Percentiles rank a stretch among this genome's conserved stretches.
These are phyloP conservation scores for Phorcus lineatus DNA, from an alignment of 2,888 invertebrate species.

Conservation along the genomic window DNA sequence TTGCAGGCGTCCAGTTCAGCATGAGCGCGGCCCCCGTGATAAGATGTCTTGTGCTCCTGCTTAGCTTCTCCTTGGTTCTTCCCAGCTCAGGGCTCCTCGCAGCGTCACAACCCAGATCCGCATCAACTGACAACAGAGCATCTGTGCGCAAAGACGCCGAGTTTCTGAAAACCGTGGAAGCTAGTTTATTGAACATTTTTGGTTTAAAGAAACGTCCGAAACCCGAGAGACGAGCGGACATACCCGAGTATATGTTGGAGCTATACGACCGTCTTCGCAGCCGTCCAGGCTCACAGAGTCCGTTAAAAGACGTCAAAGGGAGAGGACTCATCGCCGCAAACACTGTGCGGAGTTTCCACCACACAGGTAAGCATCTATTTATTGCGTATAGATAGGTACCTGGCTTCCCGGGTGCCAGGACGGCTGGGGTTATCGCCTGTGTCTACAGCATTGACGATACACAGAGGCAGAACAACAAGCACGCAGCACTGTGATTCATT, in stretches of 20 bases:
- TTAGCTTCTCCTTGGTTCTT: constrained; percentile 49
- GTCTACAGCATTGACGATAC: too few relatives aligned
- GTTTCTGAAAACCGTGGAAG: constrained; percentile 78
- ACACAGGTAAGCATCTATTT: constrained; percentile 56
- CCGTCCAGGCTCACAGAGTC: constrained; percentile 79
- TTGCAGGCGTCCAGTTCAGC: constrained; percentile 65
- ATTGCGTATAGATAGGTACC: too few relatives aligned
- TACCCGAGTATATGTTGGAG: constrained; percentile 88
- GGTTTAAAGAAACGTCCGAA: constrained; percentile 80
- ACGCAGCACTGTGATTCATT: too few relatives aligned
- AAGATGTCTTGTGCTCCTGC: constrained; percentile 56
- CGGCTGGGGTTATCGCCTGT: too few relatives aligned
- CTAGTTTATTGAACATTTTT: constrained; percentile 81
- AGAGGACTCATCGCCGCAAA: constrained; percentile 60
- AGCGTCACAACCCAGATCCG: constrained; percentile 25
- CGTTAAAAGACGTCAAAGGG: constrained; percentile 53
- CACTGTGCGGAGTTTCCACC: constrained; percentile 70
- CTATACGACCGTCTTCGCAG: constrained; percentile 84
- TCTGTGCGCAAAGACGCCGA: constrained; percentile 43
- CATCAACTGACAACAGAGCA: constrained; percentile 12
- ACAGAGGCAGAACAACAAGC: too few relatives aligned
- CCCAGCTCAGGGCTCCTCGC: constrained; percentile 34
- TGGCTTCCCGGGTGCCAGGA: too few relatives aligned
- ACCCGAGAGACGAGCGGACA: constrained; percentile 77
- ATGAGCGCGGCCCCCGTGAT: constrained; percentile 61